Evolutionary conservation across 2,797 vertebrate species (phyloP).

Genomic region (Megaceryle alcyon): DNA sequence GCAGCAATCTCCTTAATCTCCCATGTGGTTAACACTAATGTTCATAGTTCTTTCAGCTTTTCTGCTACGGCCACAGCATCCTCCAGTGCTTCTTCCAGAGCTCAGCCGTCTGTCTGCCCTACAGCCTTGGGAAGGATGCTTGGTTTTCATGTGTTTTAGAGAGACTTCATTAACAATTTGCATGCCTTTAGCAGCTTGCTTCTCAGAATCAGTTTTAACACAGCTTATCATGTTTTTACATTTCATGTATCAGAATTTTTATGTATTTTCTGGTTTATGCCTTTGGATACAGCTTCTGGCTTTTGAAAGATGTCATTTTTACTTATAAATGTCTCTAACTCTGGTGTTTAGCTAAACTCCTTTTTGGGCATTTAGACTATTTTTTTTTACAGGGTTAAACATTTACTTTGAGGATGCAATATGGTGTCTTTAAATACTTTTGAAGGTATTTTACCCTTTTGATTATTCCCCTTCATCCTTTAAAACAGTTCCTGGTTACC

Average conservation of each 20-base stretch:
- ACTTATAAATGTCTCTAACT: background rate
- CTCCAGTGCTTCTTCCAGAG: background rate
- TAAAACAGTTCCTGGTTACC: background rate
- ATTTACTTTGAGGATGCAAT: background rate
- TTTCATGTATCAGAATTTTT: background rate
- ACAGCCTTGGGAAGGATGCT: background rate
- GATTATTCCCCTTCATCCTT: background rate
- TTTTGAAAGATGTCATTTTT: background rate
- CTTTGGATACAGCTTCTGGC: background rate
- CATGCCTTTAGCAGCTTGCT: background rate
- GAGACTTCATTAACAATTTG: background rate
- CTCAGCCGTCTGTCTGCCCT: background rate
- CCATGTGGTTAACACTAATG: background rate
- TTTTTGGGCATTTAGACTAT: background rate
- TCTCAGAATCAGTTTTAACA: background rate
- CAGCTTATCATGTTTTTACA: background rate
- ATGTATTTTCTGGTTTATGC: background rate
- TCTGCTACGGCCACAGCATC: background rate
- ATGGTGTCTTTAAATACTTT: background rate
- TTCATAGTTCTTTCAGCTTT: background rate
- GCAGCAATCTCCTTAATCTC: background rate
- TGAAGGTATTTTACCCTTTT: background rate
- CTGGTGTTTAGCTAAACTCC: background rate
- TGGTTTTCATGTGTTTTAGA: background rate
- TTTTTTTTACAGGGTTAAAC: background rate